A percentile compares a stretch with the other conserved stretches of the same genome.
Conservation (phyloP, 2,888 invertebrate species). For the Sminthurides aquaticus region DNA sequence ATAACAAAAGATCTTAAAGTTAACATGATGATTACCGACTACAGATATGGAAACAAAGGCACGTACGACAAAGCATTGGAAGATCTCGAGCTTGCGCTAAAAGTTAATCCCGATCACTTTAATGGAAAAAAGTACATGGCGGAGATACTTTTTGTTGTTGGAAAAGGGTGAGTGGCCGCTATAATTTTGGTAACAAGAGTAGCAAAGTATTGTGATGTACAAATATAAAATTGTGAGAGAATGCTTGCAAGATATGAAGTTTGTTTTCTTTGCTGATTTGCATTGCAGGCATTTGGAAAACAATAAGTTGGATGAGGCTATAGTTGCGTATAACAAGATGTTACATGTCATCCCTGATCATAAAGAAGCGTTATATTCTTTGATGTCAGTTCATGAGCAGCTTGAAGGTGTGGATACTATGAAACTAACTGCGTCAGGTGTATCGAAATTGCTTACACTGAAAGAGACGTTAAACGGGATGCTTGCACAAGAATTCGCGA, state of each 20-base stretch:
- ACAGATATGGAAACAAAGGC: slow-evolving; percentile 80
- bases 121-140: slow-evolving; percentile 92
- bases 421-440: slow-evolving; percentile 27
- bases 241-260: neutral
- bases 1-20: too few species aligned
- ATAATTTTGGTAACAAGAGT: too few species aligned
- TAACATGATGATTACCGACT: too few species aligned
- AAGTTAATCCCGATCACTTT: slow-evolving; percentile 78
- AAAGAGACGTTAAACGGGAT: slow-evolving; percentile 61
- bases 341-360: slow-evolving; percentile 75
- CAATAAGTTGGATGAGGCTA: slow-evolving; percentile 73
- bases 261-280: neutral
- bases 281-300: slow-evolving; percentile 63
- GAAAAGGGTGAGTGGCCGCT: slow-evolving; percentile 56
- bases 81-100: slow-evolving; percentile 86
- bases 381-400: slow-evolving; percentile 29
- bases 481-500: slow-evolving; percentile 40
- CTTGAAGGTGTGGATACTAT: slow-evolving; percentile 32
- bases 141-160: slow-evolving; percentile 82
- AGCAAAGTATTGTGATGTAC: too few species aligned
- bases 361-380: slow-evolving; percentile 60
- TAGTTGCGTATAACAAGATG: slow-evolving; percentile 76
- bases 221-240: neutral
- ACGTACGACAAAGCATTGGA: slow-evolving; percentile 88
- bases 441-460: slow-evolving; percentile 53